A percentile compares a stretch with the other conserved stretches of the same genome.
These are phyloP conservation scores for Anseranas semipalmata DNA, from an alignment of 2,113 vertebrate species.

Conservation along the genomic window DNA sequence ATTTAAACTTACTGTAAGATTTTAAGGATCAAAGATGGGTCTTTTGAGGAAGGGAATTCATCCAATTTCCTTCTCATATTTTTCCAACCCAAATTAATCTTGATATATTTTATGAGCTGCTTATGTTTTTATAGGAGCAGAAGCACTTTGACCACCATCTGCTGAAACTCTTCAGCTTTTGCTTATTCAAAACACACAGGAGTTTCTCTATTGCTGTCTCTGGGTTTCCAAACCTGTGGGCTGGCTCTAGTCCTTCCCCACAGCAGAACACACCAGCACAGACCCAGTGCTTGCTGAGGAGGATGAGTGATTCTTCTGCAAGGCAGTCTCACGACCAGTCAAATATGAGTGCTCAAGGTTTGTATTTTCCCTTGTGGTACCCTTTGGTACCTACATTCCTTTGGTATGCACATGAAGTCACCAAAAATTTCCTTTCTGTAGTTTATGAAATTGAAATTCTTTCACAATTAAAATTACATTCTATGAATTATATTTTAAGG, in stretches of 20 bases:
- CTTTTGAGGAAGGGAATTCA: constrained; percentile 37
- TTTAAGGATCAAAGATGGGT: constrained; percentile 54
- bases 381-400: neutral
- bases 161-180: neutral
- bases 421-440: neutral
- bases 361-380: neutral
- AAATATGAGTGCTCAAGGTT: neutral
- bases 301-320: neutral
- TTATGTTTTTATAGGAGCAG: neutral
- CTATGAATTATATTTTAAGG: neutral
- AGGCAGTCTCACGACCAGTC: neutral
- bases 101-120: neutral
- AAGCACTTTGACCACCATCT: neutral
- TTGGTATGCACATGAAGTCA: neutral
- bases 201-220: neutral
- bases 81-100: constrained; percentile 27
- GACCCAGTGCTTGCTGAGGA: neutral
- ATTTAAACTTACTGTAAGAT: constrained; percentile 47
- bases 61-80: constrained; percentile 49
- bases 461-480: neutral
- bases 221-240: fast-evolving
- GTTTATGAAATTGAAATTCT: neutral
- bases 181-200: neutral
- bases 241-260: neutral
- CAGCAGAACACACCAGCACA: neutral